Conservation (phyloP, 2,797 vertebrate genomes). For the Kryptopterus vitreolus region DNA sequence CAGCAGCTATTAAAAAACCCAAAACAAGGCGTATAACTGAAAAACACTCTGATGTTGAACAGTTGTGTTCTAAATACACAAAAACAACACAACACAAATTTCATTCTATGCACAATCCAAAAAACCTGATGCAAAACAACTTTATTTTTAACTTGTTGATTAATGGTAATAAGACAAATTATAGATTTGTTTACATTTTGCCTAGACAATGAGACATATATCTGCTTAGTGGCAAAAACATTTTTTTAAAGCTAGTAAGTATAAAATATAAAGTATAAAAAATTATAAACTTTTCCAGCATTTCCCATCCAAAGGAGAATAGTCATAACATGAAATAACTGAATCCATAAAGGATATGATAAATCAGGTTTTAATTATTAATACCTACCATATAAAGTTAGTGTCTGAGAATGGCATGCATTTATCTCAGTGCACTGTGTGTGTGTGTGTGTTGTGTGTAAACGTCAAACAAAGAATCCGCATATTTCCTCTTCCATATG, state of each 20-base stretch:
- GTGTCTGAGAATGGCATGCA: neutral
- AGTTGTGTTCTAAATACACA: neutral
- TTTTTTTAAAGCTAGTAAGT: neutral
- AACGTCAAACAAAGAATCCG: constrained; percentile 20
- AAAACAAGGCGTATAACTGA: neutral
- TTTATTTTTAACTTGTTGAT: neutral
- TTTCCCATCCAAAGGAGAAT: neutral
- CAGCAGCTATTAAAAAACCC: neutral
- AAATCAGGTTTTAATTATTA: neutral
- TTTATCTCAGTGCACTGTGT: neutral
- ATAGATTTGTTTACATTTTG: neutral
- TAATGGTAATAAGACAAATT: neutral
- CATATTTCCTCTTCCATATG: constrained; percentile 40
- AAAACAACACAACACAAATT: too few species aligned
- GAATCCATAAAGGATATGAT: neutral
- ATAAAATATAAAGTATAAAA: too few species aligned
- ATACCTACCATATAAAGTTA: neutral
- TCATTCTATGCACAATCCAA: neutral
- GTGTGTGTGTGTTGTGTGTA: constrained; percentile 12
- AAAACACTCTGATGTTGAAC: neutral
- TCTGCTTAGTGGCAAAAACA: neutral
- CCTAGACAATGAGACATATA: neutral
- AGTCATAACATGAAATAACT: neutral
- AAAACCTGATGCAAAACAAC: neutral
- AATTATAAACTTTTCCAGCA: neutral